A percentile compares a stretch with the other conserved stretches of the same genome.
Evolutionary conservation across 53 echinoderm and acorn worm genomes (phyloP).

Genomic region (Pentamera pediparva): DNA sequence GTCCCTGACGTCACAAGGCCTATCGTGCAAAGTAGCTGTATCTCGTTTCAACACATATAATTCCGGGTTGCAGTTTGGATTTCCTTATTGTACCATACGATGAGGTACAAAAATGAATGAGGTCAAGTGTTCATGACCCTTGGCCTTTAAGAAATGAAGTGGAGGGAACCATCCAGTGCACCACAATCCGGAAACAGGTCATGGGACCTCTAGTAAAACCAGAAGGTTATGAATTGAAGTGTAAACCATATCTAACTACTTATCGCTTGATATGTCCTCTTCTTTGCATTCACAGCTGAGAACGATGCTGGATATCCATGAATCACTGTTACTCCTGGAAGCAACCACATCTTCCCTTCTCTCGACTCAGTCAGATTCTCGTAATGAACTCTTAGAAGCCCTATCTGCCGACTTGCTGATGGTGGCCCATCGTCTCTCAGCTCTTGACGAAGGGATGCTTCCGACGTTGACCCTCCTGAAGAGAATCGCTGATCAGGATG

Average conservation of each 20-base stretch:
- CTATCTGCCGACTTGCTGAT: neutral
- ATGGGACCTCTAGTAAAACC: neutral
- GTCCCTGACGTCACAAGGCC: too few species aligned
- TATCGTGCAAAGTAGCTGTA: too few species aligned
- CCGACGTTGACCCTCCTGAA: neutral
- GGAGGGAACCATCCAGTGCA: too few species aligned
- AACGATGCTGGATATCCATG: conserved; percentile 8
- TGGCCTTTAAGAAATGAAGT: too few species aligned
- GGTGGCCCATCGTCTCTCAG: conserved; percentile 2
- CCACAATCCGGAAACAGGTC: neutral
- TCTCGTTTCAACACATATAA: too few species aligned
- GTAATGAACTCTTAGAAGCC: neutral
- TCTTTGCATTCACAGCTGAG: neutral
- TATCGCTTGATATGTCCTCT: neutral
- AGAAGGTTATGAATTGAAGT: neutral
- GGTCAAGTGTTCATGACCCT: too few species aligned
- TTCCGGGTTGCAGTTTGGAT: too few species aligned
- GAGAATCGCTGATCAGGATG: neutral
- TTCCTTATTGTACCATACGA: too few species aligned
- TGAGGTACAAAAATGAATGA: too few species aligned
- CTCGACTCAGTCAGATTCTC: neutral
- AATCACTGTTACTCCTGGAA: neutral
- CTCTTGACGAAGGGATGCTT: neutral
- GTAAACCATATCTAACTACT: neutral
- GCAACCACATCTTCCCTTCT: neutral